Percentiles rank a stretch among this genome's conserved stretches.
Conservation (phyloP, 2,888 invertebrate species). For the Dynastes grantii region DNA sequence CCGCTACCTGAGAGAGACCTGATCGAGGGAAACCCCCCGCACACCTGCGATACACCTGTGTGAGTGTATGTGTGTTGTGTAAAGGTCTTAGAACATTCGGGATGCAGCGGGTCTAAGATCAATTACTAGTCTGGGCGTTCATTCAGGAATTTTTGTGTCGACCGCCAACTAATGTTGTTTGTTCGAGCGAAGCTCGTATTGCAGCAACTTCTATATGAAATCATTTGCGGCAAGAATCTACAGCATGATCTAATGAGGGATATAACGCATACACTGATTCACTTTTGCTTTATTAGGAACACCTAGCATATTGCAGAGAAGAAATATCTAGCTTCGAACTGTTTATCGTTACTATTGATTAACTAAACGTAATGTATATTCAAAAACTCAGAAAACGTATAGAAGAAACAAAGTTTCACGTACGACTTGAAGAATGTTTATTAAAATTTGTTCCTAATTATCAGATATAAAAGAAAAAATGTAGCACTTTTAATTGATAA, state of each 20-base stretch:
- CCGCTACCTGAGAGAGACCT: constrained; percentile 59
- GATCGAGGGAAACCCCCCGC: constrained; percentile 66
- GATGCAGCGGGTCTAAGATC: constrained; percentile 55
- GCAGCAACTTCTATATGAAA: background rate
- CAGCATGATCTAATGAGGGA: background rate
- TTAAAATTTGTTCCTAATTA: no score
- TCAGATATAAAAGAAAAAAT: no score
- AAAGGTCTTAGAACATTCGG: constrained; percentile 58
- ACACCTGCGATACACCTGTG: constrained; percentile 66
- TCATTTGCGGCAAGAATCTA: background rate
- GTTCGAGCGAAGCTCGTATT: background rate
- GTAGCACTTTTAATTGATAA: no score
- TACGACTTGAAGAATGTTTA: no score
- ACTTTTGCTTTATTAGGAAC: background rate
- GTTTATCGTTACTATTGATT: no score
- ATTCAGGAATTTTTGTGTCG: constrained; percentile 48
- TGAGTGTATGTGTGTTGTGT: constrained; percentile 37
- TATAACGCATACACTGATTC: background rate
- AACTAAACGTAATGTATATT: no score
- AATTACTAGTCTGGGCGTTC: constrained; percentile 46
- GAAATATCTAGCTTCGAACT: no score
- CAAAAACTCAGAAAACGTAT: no score
- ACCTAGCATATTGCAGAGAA: no score
- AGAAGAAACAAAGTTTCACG: no score
- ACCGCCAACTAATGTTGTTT: constrained; percentile 18